A percentile compares a stretch with the other conserved stretches of the same genome.
Conservation (phyloP, 2,888 invertebrate genomes). For the Cryptus armator region DNA sequence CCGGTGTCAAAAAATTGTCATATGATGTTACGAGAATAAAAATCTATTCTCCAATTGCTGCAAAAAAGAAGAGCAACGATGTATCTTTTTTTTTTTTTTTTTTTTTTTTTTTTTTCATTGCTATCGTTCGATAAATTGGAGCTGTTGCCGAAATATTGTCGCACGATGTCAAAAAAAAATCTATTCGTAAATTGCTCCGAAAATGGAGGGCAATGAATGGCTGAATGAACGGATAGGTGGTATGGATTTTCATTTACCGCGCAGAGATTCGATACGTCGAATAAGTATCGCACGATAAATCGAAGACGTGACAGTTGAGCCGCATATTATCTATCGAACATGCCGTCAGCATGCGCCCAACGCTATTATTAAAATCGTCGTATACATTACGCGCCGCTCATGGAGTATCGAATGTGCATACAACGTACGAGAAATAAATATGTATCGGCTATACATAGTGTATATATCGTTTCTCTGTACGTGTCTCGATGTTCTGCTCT, state of each 20-base stretch:
- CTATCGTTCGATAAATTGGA: too few species aligned
- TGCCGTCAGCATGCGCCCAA: background rate
- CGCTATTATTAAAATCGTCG: slow-evolving; percentile 28
- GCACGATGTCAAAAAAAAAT: too few species aligned
- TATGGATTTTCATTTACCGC: too few species aligned
- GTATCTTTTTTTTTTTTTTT: background rate
- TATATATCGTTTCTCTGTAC: background rate
- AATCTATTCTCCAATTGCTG: background rate
- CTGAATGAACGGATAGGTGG: too few species aligned
- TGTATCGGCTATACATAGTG: background rate
- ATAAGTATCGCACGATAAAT: background rate
- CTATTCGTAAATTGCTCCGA: too few species aligned
- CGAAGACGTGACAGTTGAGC: background rate
- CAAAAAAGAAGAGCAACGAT: background rate
- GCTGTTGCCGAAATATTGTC: too few species aligned
- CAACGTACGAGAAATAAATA: background rate
- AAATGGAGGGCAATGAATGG: too few species aligned
- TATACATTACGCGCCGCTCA: slow-evolving; percentile 5
- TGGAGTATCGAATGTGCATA: background rate
- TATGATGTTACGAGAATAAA: too few species aligned
- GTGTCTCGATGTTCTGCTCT: background rate
- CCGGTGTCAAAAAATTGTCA: background rate
- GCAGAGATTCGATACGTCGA: background rate
- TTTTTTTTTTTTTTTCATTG: background rate
- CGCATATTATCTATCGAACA: background rate